Evolutionary conservation across 2,888 invertebrate genomes (phyloP).

Genomic region (Seira musarum): DNA sequence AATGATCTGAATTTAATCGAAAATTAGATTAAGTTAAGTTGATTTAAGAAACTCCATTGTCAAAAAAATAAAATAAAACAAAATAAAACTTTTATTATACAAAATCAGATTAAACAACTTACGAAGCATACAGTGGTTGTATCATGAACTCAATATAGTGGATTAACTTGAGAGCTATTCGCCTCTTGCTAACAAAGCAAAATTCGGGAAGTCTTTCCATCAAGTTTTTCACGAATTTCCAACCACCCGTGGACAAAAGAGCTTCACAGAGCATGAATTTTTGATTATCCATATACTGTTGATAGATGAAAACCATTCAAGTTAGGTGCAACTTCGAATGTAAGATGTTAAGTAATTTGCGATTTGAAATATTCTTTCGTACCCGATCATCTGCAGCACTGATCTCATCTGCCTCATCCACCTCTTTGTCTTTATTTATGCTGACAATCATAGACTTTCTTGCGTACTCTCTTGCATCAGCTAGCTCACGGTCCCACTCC

Average conservation of each 20-base stretch:
- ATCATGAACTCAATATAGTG: conserved; percentile 86
- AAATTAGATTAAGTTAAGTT: too few species aligned
- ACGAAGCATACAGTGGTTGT: conserved; percentile 89
- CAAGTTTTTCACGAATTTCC: conserved; percentile 87
- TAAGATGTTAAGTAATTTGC: neutral
- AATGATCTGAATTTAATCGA: too few species aligned
- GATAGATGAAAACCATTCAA: conserved; percentile 44
- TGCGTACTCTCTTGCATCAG: conserved; percentile 89
- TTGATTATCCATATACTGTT: conserved; percentile 82
- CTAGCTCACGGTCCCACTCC: conserved; percentile 87
- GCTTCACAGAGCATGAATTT: conserved; percentile 95
- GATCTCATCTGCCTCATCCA: conserved; percentile 73
- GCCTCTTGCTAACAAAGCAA: conserved; percentile 80
- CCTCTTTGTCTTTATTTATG: conserved; percentile 73
- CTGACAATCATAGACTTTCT: conserved; percentile 79
- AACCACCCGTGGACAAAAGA: conserved; percentile 88
- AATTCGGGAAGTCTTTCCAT: conserved; percentile 87
- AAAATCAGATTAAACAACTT: conserved; percentile 71
- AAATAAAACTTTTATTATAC: conserved; percentile 5
- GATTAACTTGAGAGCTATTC: conserved; percentile 83
- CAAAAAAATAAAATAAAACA: neutral
- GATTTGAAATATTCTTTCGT: conserved; percentile 2
- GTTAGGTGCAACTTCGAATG: neutral
- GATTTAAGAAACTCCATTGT: too few species aligned
- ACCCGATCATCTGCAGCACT: conserved; percentile 57